Percentiles rank a stretch among this genome's conserved stretches.
These are phyloP conservation scores for Leucosticte australis DNA, from an alignment of 2,113 vertebrate genomes.

Conservation along the genomic window DNA sequence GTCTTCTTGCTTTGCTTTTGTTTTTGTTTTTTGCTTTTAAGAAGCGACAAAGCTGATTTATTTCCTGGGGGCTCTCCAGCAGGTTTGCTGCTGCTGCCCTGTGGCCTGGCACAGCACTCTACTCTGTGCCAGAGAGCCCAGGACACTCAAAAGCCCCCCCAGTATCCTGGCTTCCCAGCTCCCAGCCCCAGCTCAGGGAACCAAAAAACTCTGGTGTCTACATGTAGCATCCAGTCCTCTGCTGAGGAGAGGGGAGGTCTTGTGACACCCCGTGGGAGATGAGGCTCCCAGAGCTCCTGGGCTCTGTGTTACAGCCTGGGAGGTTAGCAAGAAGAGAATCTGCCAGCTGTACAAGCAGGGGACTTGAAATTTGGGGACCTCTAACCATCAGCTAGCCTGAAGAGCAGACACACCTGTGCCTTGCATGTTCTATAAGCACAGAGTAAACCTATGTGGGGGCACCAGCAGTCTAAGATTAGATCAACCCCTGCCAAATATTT, in stretches of 20 bases:
- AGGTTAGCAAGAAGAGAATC: not conserved
- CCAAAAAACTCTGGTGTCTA: not conserved
- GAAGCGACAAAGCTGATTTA: not conserved
- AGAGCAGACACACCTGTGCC: not conserved
- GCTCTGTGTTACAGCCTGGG: not conserved
- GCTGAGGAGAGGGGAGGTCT: not conserved
- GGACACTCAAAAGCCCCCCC: not conserved
- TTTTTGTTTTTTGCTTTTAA: not conserved
- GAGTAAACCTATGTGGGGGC: not conserved
- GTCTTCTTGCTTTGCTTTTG: not conserved
- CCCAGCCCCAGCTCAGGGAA: not conserved
- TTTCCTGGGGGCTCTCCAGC: not conserved
- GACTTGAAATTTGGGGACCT: not conserved
- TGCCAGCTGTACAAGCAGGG: not conserved
- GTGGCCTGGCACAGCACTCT: fast-evolving
- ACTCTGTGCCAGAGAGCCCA: not conserved
- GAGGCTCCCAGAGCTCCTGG: not conserved
- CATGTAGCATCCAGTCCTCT: not conserved
- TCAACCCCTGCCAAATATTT: not conserved
- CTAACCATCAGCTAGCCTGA: not conserved
- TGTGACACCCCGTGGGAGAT: not conserved
- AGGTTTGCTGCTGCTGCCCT: not conserved
- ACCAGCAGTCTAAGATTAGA: not conserved
- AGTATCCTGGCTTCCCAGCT: not conserved
- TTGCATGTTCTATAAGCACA: not conserved